Conservation (phyloP, 2,113 vertebrate genomes). For the Urocitellus parryii region DNA sequence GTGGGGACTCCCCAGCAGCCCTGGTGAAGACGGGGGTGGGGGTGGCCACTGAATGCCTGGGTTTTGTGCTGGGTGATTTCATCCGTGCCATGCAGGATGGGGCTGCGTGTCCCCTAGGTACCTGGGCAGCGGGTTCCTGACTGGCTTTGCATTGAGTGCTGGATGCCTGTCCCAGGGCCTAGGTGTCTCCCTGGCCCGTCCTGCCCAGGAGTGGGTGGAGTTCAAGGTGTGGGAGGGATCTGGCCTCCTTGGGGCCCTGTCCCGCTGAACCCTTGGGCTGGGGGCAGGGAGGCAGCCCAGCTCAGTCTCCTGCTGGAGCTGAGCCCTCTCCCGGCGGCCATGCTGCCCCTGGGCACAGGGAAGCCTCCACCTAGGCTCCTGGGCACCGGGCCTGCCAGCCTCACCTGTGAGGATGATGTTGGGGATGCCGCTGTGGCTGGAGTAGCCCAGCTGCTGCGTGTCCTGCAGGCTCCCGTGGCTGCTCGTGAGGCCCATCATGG, state of each 20-base stretch:
- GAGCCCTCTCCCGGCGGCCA: no score
- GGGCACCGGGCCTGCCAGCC: not conserved
- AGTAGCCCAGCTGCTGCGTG: conserved; percentile 92
- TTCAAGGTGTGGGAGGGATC: not conserved
- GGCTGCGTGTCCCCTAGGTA: rapidly evolving
- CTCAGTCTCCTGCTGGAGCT: no score
- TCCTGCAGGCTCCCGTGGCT: conserved; percentile 93
- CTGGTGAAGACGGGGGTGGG: no score
- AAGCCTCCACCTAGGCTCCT: no score
- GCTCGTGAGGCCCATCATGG: conserved; percentile 98
- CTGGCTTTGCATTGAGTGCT: not conserved
- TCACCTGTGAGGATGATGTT: conserved; percentile 99
- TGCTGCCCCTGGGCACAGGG: not conserved
- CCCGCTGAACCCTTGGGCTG: no score
- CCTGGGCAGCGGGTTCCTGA: not conserved
- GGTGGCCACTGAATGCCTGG: not conserved
- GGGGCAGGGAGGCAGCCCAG: no score
- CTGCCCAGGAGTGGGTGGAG: not conserved
- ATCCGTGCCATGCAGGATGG: rapidly evolving
- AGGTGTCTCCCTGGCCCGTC: not conserved
- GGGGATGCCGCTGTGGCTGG: conserved; percentile 96
- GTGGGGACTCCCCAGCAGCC: not conserved
- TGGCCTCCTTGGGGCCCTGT: not conserved
- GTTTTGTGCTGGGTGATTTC: no score
- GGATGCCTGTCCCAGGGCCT: not conserved